These are phyloP conservation scores for Alsophila aescularia DNA, from an alignment of 2,888 invertebrate species.

Conservation along the genomic window DNA sequence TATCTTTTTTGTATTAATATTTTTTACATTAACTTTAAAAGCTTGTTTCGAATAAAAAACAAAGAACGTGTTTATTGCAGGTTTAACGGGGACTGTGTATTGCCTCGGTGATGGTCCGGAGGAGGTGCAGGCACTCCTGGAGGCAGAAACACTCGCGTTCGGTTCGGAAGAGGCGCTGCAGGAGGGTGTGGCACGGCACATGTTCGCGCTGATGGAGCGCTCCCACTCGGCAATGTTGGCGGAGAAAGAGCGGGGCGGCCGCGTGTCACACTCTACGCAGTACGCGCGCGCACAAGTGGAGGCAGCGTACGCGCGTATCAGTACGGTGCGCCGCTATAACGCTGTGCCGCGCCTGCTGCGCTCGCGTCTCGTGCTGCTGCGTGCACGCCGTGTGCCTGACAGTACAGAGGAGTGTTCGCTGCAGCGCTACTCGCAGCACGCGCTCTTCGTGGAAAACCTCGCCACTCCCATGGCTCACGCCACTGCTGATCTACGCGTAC, in stretches of 20 bases:
- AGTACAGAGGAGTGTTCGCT: not conserved
- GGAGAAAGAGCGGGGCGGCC: constrained; percentile 23
- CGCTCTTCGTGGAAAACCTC: constrained; percentile 45
- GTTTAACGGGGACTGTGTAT: constrained; percentile 51
- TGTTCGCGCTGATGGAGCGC: constrained; percentile 40
- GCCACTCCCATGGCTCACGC: constrained; percentile 16
- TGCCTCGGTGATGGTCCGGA: constrained; percentile 53
- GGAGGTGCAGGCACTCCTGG: constrained; percentile 40
- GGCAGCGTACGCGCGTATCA: constrained; percentile 46
- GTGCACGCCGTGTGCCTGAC: constrained; percentile 19
- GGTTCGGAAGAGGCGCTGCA: constrained; percentile 43
- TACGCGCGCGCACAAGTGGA: constrained; percentile 53
- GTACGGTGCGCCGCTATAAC: constrained; percentile 38
- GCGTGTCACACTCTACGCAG: constrained; percentile 51
- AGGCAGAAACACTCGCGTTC: constrained; percentile 36
- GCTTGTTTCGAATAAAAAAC: not conserved
- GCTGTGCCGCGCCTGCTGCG: constrained; percentile 35
- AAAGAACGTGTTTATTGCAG: constrained; percentile 35
- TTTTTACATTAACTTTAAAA: too few species aligned
- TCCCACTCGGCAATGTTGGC: constrained; percentile 16
- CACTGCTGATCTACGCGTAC: constrained; percentile 31
- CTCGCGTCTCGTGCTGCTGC: constrained; percentile 51
- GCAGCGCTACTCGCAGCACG: constrained; percentile 7
- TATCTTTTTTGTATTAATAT: too few species aligned
- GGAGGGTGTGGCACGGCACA: constrained; percentile 41